These are phyloP conservation scores for Leptonema lineaticorne DNA, from an alignment of 1,140 invertebrate species.

Conservation along the genomic window DNA sequence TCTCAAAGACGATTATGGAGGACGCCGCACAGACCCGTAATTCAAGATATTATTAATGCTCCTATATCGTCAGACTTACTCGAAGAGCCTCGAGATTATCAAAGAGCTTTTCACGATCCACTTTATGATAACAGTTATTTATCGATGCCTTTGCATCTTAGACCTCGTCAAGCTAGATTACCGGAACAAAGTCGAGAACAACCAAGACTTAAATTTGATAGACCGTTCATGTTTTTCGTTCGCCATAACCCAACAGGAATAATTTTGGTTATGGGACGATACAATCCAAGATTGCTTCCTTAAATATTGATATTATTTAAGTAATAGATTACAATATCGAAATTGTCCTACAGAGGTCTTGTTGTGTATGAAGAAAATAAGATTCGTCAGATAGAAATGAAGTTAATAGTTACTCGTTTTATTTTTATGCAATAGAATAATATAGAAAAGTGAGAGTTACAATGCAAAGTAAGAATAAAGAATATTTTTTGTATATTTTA, in stretches of 20 bases:
- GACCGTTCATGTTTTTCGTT: slow-evolving; percentile 83
- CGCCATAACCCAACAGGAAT: slow-evolving; percentile 84
- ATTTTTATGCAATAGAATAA: no score
- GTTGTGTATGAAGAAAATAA: no score
- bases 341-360: no score
- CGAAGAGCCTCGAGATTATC: slow-evolving; percentile 56
- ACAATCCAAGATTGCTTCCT: slow-evolving; percentile 77
- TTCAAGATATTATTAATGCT: slow-evolving; percentile 31
- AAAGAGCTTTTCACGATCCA: slow-evolving; percentile 64
- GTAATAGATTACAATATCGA: no score
- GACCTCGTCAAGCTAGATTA: slow-evolving; percentile 68
- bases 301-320: slow-evolving; percentile 45
- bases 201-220: slow-evolving; percentile 74
- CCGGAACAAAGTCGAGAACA: slow-evolving; percentile 57
- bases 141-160: slow-evolving; percentile 63
- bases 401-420: background rate
- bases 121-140: slow-evolving; percentile 61
- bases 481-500: slow-evolving; percentile 13
- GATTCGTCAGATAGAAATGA: no score
- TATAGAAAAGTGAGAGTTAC: no score
- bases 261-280: slow-evolving; percentile 81
- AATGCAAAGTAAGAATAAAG: no score
- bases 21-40: slow-evolving; percentile 33
- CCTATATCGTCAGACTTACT: slow-evolving; percentile 48
- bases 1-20: slow-evolving; percentile 34